Conservation (phyloP, 2,797 vertebrate species). For the Triplophysa yarkandensis region DNA sequence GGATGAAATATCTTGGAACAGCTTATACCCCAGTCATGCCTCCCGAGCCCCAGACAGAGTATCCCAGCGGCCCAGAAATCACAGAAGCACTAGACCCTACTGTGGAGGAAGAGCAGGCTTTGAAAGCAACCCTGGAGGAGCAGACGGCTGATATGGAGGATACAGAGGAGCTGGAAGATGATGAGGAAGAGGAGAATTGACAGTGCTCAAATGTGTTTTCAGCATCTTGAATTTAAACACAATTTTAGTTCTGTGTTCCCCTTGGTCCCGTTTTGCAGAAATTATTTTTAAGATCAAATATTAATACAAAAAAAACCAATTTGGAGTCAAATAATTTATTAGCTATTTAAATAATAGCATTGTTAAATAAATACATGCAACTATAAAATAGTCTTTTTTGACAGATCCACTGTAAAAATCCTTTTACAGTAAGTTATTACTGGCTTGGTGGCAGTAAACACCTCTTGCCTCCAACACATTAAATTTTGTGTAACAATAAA, state of each 20-base stretch:
- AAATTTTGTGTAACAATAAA: not conserved
- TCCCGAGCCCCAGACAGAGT: conserved; percentile 76
- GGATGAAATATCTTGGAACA: conserved; percentile 83
- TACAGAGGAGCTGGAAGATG: conserved; percentile 74
- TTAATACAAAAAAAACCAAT: not conserved
- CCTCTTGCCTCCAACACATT: not conserved
- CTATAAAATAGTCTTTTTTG: not conserved
- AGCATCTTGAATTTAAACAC: no score
- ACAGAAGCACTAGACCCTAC: conserved; percentile 82
- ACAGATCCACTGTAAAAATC: not conserved
- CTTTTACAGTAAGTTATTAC: not conserved
- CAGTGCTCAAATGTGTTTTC: no score
- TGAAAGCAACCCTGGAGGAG: conserved; percentile 76
- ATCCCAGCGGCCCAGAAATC: conserved; percentile 78
- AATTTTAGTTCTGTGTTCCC: no score
- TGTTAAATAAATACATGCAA: conserved; percentile 4
- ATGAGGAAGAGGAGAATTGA: conserved; percentile 75
- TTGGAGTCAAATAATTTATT: conserved; percentile 33
- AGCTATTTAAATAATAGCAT: not conserved
- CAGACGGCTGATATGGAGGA: conserved; percentile 71
- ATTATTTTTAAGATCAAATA: not conserved
- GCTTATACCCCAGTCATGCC: conserved; percentile 75
- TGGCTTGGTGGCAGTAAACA: not conserved
- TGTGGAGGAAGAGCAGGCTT: conserved; percentile 82
- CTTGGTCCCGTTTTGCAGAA: no score